phyloP scores from a whole-genome alignment of 2,888 invertebrate species.

The Spisula solida region DNA sequence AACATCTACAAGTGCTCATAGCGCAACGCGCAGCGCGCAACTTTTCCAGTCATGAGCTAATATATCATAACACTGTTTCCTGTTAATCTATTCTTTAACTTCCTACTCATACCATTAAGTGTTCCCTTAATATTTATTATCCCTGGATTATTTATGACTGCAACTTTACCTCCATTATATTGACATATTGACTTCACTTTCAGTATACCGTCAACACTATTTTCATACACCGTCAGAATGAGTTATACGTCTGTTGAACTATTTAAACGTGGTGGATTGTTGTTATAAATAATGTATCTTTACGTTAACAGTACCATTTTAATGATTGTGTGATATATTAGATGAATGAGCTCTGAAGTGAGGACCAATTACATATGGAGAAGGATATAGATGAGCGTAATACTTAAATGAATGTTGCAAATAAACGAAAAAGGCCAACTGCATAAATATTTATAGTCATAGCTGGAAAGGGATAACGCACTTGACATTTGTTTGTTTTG shows the following conservation, averaged over 20 bases:
- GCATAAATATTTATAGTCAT: no score
- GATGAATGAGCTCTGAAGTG: not conserved
- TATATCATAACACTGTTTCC: not conserved
- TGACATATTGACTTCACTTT: not conserved
- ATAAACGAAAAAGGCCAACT: no score
- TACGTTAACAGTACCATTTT: not conserved
- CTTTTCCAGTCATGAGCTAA: no score
- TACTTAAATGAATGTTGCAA: no score
- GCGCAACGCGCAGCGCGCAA: no score
- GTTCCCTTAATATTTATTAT: not conserved
- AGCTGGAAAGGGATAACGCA: no score
- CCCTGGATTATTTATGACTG: not conserved
- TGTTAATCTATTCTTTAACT: not conserved
- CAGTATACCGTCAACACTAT: not conserved
- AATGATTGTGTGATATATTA: not conserved
- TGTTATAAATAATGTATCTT: not conserved
- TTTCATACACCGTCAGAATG: not conserved
- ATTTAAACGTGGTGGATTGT: conserved; percentile 1
- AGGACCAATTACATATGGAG: not conserved
- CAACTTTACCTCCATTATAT: not conserved
- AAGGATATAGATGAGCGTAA: no score
- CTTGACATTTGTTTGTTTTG: no score
- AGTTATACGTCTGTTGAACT: not conserved
- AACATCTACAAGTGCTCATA: no score
- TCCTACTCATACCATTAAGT: not conserved